A percentile compares a stretch with the other conserved stretches of the same genome.
phyloP scores from a whole-genome alignment of 2,113 vertebrate genomes.

The Microcebus tavaratra region DNA sequence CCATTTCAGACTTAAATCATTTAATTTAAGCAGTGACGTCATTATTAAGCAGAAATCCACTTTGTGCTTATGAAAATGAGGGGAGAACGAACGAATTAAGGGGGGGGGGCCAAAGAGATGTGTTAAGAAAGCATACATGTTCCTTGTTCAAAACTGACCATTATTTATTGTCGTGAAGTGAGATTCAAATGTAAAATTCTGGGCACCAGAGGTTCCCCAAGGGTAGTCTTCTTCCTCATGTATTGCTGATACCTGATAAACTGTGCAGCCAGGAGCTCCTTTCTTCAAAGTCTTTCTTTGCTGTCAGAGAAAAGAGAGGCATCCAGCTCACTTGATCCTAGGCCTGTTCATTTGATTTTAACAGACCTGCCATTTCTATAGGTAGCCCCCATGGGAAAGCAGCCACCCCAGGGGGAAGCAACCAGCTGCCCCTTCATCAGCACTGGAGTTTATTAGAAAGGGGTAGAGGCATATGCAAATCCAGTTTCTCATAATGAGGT shows the following conservation, averaged over 20 bases:
- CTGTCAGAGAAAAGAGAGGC: not conserved
- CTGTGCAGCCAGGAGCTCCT: not conserved
- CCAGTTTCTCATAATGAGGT: not conserved
- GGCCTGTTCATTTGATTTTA: not conserved
- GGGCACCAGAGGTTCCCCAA: not conserved
- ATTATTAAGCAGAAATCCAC: not conserved
- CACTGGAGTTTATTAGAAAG: not conserved
- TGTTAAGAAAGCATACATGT: not conserved
- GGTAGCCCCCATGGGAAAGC: not conserved
- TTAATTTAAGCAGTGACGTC: not conserved
- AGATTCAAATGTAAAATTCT: conserved; percentile 4
- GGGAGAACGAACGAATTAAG: not conserved
- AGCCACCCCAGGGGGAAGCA: not conserved
- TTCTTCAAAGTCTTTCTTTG: not conserved
- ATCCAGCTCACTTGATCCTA: not conserved
- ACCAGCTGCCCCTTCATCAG: not conserved
- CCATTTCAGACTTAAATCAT: not conserved
- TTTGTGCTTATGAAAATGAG: not conserved
- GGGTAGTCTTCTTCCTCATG: not conserved
- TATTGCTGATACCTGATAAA: not conserved
- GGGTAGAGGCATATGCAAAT: not conserved
- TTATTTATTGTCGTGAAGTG: not conserved
- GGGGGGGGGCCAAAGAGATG: not conserved
- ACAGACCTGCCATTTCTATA: not conserved
- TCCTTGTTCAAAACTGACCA: not conserved